Evolutionary conservation across 2,888 invertebrate genomes (phyloP), one percentile per base, ranked within the genome.

Genomic region (Chirona hameri): DNA sequence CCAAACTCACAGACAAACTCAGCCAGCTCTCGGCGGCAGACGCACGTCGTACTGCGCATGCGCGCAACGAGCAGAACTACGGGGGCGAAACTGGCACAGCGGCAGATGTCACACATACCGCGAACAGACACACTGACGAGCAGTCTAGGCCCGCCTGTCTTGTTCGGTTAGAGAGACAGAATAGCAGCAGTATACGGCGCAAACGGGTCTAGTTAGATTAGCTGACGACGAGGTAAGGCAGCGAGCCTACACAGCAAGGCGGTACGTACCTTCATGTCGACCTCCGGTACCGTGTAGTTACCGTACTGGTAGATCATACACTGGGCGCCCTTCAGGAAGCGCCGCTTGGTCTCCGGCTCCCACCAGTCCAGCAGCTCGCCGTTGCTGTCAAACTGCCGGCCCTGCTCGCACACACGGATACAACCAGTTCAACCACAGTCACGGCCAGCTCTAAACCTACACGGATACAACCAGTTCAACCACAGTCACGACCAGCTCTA

Each of bases 291-390:
- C 0, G 94, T 94, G 88, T 94, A 98, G 88, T 97, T 96, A 83
- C 94, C 94, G 87, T 98, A 98, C 88, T 98, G 98, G 85, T 96
- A 91, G 85, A 97, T 95, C 86, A 98, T 96, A 87, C 98, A 98
- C 86, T 93, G 92, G 0, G 97, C 94, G 87, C 93, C 94, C 85
- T 94, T 91, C 82, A 95, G 90, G 88, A 96, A 98, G 31, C 93
- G 92, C 85, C 92, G 91, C 86, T 95, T 94, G 0, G 97, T 97
- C 84, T 91, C 90, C 81, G 93, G 91, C 85, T 93, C 93, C 97
- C 97, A 98, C 98, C 98, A 98, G 87, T 97, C 95, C 0, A 94
- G 92, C 84, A 97, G 89, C 88, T 97, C 97, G 24, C 98, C 98
- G 84, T 95, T 84, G 48, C 81, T 93, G 88, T 98, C 96, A 87